Evolutionary conservation across 2,113 vertebrate species (phyloP).

Genomic region (Sclerurus mexicanus): DNA sequence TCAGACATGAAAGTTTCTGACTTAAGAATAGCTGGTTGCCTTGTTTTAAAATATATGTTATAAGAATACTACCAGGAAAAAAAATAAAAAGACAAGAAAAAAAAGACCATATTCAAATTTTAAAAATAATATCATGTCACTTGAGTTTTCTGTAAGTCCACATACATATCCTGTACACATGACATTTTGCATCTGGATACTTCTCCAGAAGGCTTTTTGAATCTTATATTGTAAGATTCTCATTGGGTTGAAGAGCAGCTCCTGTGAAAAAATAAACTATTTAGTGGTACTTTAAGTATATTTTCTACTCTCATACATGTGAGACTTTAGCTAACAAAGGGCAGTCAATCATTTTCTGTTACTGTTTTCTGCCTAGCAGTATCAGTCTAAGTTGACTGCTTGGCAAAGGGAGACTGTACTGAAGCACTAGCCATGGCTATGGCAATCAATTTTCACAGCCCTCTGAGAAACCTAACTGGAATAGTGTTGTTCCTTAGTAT

Average conservation of each 20-base stretch:
- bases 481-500: background rate
- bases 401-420: background rate
- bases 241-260: background rate
- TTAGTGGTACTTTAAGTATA: background rate
- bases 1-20: background rate
- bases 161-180: background rate
- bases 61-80: background rate
- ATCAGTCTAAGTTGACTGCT: background rate
- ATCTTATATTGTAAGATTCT: background rate
- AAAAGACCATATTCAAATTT: background rate
- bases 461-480: background rate
- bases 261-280: background rate
- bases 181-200: background rate
- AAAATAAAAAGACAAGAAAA: background rate
- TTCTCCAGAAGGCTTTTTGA: background rate
- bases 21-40: background rate
- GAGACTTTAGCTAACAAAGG: background rate
- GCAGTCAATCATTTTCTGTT: background rate
- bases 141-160: background rate
- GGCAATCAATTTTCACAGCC: background rate
- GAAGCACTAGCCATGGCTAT: background rate
- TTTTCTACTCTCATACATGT: background rate
- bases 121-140: background rate
- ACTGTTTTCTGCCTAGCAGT: background rate
- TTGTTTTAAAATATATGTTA: background rate